phyloP scores from a whole-genome alignment of 2,888 invertebrate species.

The Osedax frankpressi region DNA sequence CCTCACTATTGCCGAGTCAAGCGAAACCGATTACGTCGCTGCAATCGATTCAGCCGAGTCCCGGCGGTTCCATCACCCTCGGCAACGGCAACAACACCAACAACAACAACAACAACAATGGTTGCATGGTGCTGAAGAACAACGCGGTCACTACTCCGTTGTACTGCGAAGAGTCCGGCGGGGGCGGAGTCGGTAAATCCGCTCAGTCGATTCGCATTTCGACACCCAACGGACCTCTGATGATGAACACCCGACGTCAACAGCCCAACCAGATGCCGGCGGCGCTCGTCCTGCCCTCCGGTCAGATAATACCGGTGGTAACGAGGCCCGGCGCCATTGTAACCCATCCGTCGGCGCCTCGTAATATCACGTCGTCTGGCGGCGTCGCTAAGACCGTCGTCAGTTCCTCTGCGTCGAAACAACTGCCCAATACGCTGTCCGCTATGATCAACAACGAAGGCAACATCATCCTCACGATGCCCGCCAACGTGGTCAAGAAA shows the following conservation, averaged over 20 bases:
- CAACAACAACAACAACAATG: conserved; percentile 12
- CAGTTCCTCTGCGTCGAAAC: conserved; percentile 7
- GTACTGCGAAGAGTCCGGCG: not conserved
- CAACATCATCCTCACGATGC: conserved; percentile 34
- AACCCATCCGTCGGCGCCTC: conserved; percentile 24
- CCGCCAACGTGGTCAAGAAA: not conserved
- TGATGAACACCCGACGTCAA: conserved; percentile 25
- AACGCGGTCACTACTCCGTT: conserved; percentile 1
- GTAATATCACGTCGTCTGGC: conserved; percentile 26
- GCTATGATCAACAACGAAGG: conserved; percentile 30
- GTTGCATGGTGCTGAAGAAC: not conserved
- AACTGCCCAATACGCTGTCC: conserved; percentile 24
- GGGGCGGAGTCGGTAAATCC: not conserved
- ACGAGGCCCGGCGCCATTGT: conserved; percentile 36
- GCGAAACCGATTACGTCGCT: not conserved
- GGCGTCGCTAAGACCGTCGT: conserved; percentile 1
- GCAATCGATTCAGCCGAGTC: not conserved
- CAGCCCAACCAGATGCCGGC: conserved; percentile 37
- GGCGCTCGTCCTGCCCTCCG: conserved; percentile 45
- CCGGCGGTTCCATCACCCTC: not conserved
- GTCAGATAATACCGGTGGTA: conserved; percentile 46
- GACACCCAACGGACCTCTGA: conserved; percentile 25
- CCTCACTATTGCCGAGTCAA: not conserved
- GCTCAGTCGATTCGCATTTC: conserved; percentile 22
- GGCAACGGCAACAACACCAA: no score